Percentiles rank a stretch among this genome's conserved stretches.
Evolutionary conservation across 1,140 invertebrate genomes (phyloP).

Genomic region (Pentalonia nigronervosa): DNA sequence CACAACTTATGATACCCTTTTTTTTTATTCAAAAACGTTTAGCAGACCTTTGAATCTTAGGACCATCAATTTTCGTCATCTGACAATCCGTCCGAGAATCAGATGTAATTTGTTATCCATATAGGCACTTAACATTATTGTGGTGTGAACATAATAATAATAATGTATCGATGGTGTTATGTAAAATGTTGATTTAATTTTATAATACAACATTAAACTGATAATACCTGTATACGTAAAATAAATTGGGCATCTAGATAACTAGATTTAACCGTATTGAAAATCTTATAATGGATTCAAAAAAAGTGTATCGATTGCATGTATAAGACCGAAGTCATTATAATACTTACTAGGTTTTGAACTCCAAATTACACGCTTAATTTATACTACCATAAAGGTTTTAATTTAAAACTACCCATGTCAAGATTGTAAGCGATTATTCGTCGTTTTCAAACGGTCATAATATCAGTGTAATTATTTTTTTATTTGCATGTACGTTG

Average conservation of each 20-base stretch:
- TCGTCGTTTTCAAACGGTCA: neutral
- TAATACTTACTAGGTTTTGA: neutral
- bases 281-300: neutral
- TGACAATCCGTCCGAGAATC: neutral
- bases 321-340: neutral
- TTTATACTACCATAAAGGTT: neutral
- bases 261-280: neutral
- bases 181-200: neutral
- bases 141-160: neutral
- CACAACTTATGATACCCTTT: neutral
- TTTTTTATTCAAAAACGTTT: neutral
- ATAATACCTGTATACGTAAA: neutral
- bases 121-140: neutral
- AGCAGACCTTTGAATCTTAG: neutral
- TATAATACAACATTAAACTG: neutral
- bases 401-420: neutral
- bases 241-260: neutral
- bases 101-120: neutral
- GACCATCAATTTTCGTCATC: neutral
- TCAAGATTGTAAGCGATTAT: neutral
- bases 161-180: neutral
- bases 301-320: neutral
- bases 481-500: neutral
- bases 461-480: neutral
- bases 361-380: neutral